phyloP scores from a whole-genome alignment of 2,797 vertebrate genomes.

The Danio albolineatus region DNA sequence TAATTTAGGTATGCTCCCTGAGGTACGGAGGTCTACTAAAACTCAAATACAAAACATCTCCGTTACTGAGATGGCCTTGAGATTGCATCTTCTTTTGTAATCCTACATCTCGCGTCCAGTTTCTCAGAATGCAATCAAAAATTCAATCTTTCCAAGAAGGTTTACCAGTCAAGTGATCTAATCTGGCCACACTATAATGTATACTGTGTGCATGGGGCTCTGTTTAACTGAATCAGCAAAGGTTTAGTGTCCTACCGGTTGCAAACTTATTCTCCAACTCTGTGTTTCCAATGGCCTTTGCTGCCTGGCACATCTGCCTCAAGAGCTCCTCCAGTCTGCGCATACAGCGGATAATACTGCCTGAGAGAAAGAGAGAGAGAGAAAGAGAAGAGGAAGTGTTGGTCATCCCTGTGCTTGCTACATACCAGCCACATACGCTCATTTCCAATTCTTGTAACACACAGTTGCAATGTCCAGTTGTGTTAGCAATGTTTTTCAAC shows the following conservation, averaged over 20 bases:
- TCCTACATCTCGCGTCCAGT: neutral
- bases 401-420: neutral
- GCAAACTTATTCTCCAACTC: conserved; percentile 95
- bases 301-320: conserved; percentile 97
- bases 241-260: conserved; percentile 80
- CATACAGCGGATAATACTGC: conserved; percentile 91
- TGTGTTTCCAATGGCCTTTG: conserved; percentile 98
- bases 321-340: conserved; percentile 94
- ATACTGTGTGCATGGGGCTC: conserved; percentile 7
- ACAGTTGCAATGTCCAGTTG: conserved; percentile 1
- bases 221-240: neutral
- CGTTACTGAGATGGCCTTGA: neutral
- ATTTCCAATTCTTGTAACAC: conserved; percentile 18
- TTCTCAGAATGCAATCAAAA: conserved; percentile 16
- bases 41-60: neutral
- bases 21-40: neutral
- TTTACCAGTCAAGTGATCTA: conserved; percentile 6
- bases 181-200: conserved; percentile 11
- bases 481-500: conserved; percentile 21
- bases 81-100: neutral
- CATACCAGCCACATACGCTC: conserved; percentile 44
- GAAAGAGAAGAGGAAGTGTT: neutral
- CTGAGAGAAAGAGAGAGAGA: conserved; percentile 56
- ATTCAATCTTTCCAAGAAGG: neutral
- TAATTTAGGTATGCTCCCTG: no score